phyloP scores from a whole-genome alignment of 30 jellyfish, hydroid and myxozoan species.

The Aurelia sp. region DNA sequence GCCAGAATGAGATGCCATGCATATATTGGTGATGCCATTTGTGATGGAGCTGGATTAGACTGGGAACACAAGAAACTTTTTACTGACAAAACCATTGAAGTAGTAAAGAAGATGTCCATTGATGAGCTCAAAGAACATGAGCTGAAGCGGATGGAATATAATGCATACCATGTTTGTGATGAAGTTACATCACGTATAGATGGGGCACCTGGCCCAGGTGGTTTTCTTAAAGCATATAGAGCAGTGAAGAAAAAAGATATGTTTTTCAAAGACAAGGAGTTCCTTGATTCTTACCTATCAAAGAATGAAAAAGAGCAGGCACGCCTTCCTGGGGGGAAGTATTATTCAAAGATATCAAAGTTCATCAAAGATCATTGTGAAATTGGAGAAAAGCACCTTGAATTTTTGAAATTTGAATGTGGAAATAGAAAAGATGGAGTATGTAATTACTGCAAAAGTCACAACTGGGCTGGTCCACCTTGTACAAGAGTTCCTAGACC shows the following conservation, averaged over 20 bases:
- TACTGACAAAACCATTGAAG: constrained; percentile 1
- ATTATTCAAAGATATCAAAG: constrained; percentile 6
- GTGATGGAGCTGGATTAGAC: constrained; percentile 1
- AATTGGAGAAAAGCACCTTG: constrained; percentile 44
- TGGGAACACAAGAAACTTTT: constrained; percentile 2
- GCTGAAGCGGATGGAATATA: constrained; percentile 16
- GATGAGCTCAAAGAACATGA: background rate
- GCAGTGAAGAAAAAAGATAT: background rate
- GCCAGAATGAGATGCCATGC: constrained; percentile 5
- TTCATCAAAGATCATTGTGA: constrained; percentile 41
- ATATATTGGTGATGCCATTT: constrained; percentile 23
- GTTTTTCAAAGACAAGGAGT: constrained; percentile 17
- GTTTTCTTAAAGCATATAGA: background rate
- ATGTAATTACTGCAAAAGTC: constrained; percentile 14
- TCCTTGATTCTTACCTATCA: constrained; percentile 17
- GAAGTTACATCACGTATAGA: constrained; percentile 37
- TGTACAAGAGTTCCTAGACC: constrained; percentile 49
- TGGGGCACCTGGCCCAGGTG: constrained; percentile 63
- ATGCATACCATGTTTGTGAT: constrained; percentile 21
- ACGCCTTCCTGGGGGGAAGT: constrained; percentile 25
- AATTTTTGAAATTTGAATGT: constrained; percentile 14
- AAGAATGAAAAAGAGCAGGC: background rate
- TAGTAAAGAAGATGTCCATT: background rate
- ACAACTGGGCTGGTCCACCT: constrained; percentile 43
- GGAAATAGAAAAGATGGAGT: constrained; percentile 12